These are phyloP conservation scores for Chalcosyrphus nemorum DNA, from an alignment of 2,888 invertebrate genomes.

Conservation along the genomic window DNA sequence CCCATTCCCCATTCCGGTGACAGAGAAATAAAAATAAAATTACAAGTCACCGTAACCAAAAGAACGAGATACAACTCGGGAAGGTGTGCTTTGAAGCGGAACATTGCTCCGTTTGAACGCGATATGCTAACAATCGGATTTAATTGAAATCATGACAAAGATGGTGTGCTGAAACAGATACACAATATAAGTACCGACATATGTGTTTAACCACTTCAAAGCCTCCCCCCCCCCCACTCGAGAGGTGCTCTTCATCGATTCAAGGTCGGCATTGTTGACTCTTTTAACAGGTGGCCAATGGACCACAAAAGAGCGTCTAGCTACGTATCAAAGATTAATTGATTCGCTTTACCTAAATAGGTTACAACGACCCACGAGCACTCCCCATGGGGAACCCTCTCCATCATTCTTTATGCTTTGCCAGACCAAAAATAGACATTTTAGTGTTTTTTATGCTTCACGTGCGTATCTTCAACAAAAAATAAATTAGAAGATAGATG, in stretches of 20 bases:
- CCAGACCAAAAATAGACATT: background rate
- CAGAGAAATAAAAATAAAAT: slow-evolving; percentile 26
- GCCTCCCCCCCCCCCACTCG: too few relatives aligned
- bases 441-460: background rate
- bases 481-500: too few relatives aligned
- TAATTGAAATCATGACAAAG: slow-evolving; percentile 48
- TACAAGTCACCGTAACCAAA: slow-evolving; percentile 1
- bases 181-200: background rate
- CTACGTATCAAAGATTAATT: slow-evolving; percentile 52
- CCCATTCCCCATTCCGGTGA: slow-evolving; percentile 21
- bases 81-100: slow-evolving; percentile 43
- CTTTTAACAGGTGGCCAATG: background rate
- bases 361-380: slow-evolving; percentile 5
- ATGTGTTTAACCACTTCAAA: background rate
- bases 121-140: slow-evolving; percentile 39
- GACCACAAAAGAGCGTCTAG: background rate
- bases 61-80: background rate
- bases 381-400: slow-evolving; percentile 10
- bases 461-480: background rate
- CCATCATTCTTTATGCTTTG: background rate
- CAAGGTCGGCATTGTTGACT: background rate
- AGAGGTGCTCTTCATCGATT: background rate
- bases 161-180: slow-evolving; percentile 12
- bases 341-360: slow-evolving; percentile 25
- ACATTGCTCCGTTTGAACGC: slow-evolving; percentile 48